Base-by-base conservation (phyloP, 1,140 invertebrate species). In the Cyrtorhinus lividipennis region DNA sequence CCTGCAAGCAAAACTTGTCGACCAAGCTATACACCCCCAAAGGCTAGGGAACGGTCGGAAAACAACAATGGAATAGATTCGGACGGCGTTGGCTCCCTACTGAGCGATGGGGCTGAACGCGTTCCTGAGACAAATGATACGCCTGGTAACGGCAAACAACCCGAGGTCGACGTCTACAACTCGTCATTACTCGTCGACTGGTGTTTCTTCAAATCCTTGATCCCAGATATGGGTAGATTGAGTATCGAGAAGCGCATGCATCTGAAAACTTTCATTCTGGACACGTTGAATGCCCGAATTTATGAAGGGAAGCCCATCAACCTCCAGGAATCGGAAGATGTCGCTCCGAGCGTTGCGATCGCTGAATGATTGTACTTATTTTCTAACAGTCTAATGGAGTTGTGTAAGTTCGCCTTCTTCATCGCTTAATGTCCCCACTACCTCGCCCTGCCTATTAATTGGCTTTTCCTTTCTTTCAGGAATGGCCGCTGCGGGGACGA, bases 1-100 rank as follows among this genome's bases (percentile, higher is more conserved):
- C 48, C 48, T 10, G 48, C 48, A 12, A 53, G 48, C 48, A 53
- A 53, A 22, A 53, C 48, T 13, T 53, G 48, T 53, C 48, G 48
- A 15, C 48, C 48, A 5, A 12, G 20, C 5, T 53, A 53, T 20
- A 53, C 20, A 8, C 48, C 48, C 48, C 48, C 12, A 53, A 15
- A 38, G 15, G 30, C 30, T 8, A 15, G 30, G 15, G 15, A 38
- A 38, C 5, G 15, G 5, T 5, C 5, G 15, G 5, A 5, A 38
- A 38, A 38, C 10, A 5, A 12, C 8, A 53, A 22, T 20, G 48
- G 48, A 5, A 20, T 15, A 13, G 48, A 22, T 53, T n/a, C n/a
- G n/a, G n/a, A n/a, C n/a, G n/a, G n/a, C n/a, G n/a, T n/a, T n/a
- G n/a, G n/a, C n/a, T n/a, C n/a, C n/a, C n/a, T n/a, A n/a, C n/a